A percentile compares a stretch with the other conserved stretches of the same genome.
Evolutionary conservation across 2,797 vertebrate genomes (phyloP).

Genomic region (Coluber constrictor): DNA sequence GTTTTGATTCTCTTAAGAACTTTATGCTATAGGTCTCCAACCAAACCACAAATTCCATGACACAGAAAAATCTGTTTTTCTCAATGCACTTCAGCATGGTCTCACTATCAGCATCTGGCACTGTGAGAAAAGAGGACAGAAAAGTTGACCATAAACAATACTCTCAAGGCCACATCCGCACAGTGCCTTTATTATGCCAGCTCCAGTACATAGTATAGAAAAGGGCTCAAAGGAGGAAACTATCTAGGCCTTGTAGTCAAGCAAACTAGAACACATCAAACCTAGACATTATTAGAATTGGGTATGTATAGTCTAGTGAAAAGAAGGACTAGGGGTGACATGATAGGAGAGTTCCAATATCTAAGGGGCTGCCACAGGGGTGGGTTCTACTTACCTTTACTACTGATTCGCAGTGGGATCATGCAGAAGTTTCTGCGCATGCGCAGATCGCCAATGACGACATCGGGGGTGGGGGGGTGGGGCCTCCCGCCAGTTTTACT

Average conservation of each 20-base stretch:
- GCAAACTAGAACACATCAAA: not conserved
- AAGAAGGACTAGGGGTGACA: not conserved
- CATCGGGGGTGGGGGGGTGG: too few species aligned
- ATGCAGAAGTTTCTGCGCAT: too few species aligned
- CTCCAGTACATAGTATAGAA: not conserved
- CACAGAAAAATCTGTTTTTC: not conserved
- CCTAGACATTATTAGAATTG: not conserved
- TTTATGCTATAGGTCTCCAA: not conserved
- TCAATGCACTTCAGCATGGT: not conserved
- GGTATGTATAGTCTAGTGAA: not conserved
- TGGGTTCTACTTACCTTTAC: too few species aligned
- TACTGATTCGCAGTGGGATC: too few species aligned
- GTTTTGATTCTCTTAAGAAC: not conserved
- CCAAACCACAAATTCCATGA: not conserved
- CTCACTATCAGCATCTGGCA: not conserved
- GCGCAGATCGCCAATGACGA: too few species aligned
- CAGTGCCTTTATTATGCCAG: not conserved
- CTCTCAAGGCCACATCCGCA: not conserved
- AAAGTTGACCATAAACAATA: not conserved
- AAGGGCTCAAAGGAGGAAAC: not conserved
- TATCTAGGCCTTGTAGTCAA: not conserved
- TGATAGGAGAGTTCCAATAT: not conserved
- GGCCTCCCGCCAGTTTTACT: too few species aligned
- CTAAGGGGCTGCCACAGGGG: not conserved
- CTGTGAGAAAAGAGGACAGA: not conserved